Conservation (phyloP, 2,888 invertebrate genomes). For the Rhingia rostrata region DNA sequence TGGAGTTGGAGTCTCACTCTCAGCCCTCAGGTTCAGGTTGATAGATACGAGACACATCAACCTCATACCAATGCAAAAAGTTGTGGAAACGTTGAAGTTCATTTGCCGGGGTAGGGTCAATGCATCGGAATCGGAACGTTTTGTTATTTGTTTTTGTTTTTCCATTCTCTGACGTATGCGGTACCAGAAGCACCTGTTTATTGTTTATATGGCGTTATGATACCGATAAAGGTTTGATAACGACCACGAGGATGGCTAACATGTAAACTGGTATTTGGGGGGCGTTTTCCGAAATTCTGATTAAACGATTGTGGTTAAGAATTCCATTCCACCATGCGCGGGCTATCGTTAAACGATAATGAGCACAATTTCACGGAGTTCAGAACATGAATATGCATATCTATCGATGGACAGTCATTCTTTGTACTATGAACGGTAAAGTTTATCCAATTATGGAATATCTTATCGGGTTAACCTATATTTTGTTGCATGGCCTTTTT, state of each 20-base stretch:
- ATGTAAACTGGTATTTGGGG: constrained; percentile 20
- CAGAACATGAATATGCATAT: background rate
- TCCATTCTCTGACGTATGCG: constrained; percentile 18
- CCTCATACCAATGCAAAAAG: background rate
- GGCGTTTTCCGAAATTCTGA: constrained; percentile 28
- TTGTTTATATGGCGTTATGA: constrained; percentile 58
- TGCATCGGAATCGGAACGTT: constrained; percentile 30
- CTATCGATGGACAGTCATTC: background rate
- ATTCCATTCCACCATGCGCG: background rate
- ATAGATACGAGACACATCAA: too few relatives aligned
- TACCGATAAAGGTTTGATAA: constrained; percentile 55
- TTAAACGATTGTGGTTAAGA: constrained; percentile 15
- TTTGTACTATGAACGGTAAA: too few relatives aligned
- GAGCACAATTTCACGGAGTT: constrained; percentile 3
- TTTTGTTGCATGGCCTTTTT: too few relatives aligned
- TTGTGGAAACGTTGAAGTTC: background rate
- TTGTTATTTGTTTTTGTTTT: constrained; percentile 44
- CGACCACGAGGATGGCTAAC: background rate
- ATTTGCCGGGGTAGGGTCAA: background rate
- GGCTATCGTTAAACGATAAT: background rate
- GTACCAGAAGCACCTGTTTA: background rate
- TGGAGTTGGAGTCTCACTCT: too few relatives aligned
- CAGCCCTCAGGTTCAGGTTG: too few relatives aligned
- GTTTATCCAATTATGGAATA: too few relatives aligned
- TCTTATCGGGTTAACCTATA: too few relatives aligned